Evolutionary conservation across 2,888 invertebrate genomes (phyloP).

Genomic region (Liopterus haemorrhoidalis): DNA sequence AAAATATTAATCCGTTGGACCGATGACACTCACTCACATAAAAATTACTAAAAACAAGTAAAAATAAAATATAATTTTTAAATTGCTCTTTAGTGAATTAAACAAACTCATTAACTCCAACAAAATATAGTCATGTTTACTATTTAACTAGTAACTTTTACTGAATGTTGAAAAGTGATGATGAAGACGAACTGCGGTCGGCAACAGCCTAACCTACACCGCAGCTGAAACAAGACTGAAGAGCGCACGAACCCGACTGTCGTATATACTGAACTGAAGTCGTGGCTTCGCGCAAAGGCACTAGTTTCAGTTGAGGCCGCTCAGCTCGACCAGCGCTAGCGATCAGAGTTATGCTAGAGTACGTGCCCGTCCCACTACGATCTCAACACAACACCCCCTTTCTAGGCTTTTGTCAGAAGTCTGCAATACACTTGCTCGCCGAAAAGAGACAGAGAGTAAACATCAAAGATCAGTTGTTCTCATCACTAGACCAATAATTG

Average conservation of each 20-base stretch:
- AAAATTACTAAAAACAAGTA: no score
- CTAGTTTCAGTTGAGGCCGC: constrained; percentile 28
- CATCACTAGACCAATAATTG: no score
- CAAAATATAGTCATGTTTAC: no score
- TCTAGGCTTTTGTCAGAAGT: constrained; percentile 1
- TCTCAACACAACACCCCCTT: no score
- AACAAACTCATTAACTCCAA: no score
- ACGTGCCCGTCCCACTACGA: no score
- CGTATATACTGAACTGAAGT: constrained; percentile 36
- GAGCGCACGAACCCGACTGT: constrained; percentile 38
- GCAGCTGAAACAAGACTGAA: constrained; percentile 40
- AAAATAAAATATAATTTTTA: no score
- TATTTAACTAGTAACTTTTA: no score
- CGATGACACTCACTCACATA: no score
- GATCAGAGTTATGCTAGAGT: constrained; percentile 26
- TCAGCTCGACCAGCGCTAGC: constrained; percentile 31
- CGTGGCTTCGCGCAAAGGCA: constrained; percentile 28
- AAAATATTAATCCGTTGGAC: no score
- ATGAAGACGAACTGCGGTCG: constrained; percentile 3
- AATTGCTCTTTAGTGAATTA: no score
- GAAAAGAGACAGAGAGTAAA: background rate
- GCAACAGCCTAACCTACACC: constrained; percentile 23
- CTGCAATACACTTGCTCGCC: background rate
- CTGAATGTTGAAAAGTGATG: no score
- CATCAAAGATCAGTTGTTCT: background rate